Evolutionary conservation across 2,113 vertebrate species (phyloP), one percentile per base, ranked within the genome.

Genomic region (mouse (Mus musculus)): DNA sequence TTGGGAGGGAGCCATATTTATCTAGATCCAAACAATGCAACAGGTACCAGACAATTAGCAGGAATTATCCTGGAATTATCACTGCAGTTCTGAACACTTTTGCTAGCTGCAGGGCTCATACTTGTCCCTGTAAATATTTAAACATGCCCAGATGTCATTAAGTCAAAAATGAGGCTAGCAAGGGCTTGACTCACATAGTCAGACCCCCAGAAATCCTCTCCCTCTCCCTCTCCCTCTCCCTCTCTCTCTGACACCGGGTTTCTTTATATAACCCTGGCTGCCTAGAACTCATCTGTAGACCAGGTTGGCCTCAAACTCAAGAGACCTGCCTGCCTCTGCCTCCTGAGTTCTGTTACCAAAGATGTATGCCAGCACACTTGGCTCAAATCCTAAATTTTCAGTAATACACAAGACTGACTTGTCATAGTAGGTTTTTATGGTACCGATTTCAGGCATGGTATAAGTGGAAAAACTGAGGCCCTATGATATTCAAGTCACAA

Each of bases 151-250:
- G 87, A 46, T 42, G 56, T 26, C 49, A 71, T 46, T 39, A 76
- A 46, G 30, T 14, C 36, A 19, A 54, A 65, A 52, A 36, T 59
- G 76, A 63, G 39, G 1, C 90, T 39, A n/a, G 59, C 3, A 16
- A 63, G 22, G 75, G 19, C 22, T 69, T 63, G 46, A 33, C 39
- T 73, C 14, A 5, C 0, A 1, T 9, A 3, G 10, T 14, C 78
- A 84, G 96, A 65, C 39, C 42, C 42, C 42, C 42, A n/a, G 20
- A 26, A 87, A 78, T 19, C 89, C 46, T 46, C 75, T 14, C 3
- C 2, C 10, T 52, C 52, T 52, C 4, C 26, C 46, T 16, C 0
- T 9, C 0, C 11, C 12, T 14, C 5, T 3, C 9, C 26, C 6
- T 26, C 26, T 22, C 61, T 77, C 14, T 46, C 33, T 54, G 17